Conservation (phyloP, 1,140 invertebrate species). For the Drosophila malerkotliana region DNA sequence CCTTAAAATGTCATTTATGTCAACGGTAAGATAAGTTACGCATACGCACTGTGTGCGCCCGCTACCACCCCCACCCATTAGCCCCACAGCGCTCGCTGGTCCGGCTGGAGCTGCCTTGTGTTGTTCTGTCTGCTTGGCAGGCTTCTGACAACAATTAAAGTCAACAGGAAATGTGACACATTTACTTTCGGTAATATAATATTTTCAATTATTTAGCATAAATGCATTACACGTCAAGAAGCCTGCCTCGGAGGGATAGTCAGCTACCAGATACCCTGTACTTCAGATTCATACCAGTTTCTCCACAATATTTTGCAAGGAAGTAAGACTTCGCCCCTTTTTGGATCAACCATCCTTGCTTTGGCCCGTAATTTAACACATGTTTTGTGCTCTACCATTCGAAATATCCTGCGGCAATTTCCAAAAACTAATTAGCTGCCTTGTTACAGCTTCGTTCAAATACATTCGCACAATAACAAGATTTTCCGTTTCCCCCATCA, state of each 20-base stretch:
- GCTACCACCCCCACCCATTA: slow-evolving; percentile 1
- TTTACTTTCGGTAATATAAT: slow-evolving; percentile 76
- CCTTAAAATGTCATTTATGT: slow-evolving; percentile 82
- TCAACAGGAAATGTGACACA: slow-evolving; percentile 80
- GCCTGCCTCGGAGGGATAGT: background rate
- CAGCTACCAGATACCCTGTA: background rate
- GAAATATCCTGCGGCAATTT: slow-evolving; percentile 67
- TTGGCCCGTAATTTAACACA: slow-evolving; percentile 70
- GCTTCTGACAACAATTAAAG: slow-evolving; percentile 77
- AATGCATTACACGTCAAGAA: slow-evolving; percentile 43
- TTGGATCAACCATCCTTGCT: background rate
- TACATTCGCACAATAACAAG: slow-evolving; percentile 27
- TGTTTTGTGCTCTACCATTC: slow-evolving; percentile 61
- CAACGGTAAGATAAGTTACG: slow-evolving; percentile 81
- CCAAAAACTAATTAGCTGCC: slow-evolving; percentile 77
- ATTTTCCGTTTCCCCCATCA: slow-evolving; percentile 29
- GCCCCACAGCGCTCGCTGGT: background rate
- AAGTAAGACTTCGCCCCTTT: no score
- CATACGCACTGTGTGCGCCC: slow-evolving; percentile 56
- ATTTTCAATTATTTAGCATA: slow-evolving; percentile 80
- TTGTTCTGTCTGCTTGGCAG: slow-evolving; percentile 47
- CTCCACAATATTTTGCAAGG: no score
- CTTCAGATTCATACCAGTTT: no score
- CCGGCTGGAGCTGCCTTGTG: slow-evolving; percentile 1
- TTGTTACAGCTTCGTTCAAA: slow-evolving; percentile 24